These are phyloP conservation scores for Erebia palarica DNA, from an alignment of 2,888 invertebrate genomes.

Conservation along the genomic window DNA sequence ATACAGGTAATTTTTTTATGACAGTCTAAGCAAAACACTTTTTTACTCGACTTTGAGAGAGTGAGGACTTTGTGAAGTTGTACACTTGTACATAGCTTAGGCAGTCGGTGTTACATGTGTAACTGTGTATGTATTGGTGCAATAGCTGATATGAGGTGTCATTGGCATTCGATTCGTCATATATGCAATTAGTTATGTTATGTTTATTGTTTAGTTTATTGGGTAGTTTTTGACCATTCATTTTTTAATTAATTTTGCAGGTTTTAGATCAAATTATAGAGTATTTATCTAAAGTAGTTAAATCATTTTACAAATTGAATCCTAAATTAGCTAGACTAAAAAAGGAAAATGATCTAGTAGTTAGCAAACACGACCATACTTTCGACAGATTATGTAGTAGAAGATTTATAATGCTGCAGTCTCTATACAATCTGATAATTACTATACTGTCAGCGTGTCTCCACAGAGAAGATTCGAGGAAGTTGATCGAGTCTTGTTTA, in stretches of 20 bases:
- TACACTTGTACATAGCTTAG: no score
- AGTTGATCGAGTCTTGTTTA: conserved; percentile 80
- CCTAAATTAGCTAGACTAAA: conserved; percentile 74
- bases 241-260: conserved; percentile 60
- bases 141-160: no score
- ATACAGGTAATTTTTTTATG: conserved; percentile 64
- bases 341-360: conserved; percentile 65
- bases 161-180: no score
- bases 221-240: no score
- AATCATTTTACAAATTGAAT: conserved; percentile 78
- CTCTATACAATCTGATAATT: conserved; percentile 77
- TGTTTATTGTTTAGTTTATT: no score
- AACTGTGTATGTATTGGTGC: not conserved
- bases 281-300: conserved; percentile 76
- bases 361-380: conserved; percentile 77
- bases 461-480: conserved; percentile 82
- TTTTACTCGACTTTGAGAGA: not conserved
- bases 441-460: conserved; percentile 79
- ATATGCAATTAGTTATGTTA: no score
- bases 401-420: conserved; percentile 81
- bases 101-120: not conserved
- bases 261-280: conserved; percentile 82
- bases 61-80: not conserved
- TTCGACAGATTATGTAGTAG: conserved; percentile 79
- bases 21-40: not conserved